Conservation (phyloP, 2,888 invertebrate genomes). For the Pseudoips prasinana region DNA sequence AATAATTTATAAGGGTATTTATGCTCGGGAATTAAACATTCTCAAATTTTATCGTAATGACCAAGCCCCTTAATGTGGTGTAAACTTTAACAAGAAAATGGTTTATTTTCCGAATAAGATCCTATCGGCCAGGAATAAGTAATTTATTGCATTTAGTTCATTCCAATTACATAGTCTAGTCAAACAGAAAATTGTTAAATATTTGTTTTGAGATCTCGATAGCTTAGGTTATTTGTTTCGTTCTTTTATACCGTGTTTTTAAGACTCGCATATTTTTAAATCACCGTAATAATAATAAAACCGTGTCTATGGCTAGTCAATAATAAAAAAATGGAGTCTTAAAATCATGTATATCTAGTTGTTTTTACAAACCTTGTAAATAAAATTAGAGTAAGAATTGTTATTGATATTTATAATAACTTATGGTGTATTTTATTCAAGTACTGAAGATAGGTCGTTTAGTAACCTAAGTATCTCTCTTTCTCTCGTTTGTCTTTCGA, state of each 20-base stretch:
- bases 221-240: constrained; percentile 28
- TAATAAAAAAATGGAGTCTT: constrained; percentile 16
- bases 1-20: no score
- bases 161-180: constrained; percentile 29
- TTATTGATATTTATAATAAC: constrained; percentile 46
- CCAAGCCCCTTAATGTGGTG: no score
- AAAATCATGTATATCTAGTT: constrained; percentile 36
- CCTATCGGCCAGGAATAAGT: constrained; percentile 20
- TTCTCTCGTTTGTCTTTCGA: constrained; percentile 56
- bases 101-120: constrained; percentile 14
- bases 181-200: constrained; percentile 27
- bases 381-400: constrained; percentile 54
- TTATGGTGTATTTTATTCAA: constrained; percentile 56
- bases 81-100: no score
- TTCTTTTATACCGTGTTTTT: constrained; percentile 23
- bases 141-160: constrained; percentile 30
- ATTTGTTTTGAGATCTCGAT: constrained; percentile 21
- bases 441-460: constrained; percentile 46
- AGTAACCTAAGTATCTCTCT: constrained; percentile 45
- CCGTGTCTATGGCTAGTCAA: no score
- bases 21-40: no score
- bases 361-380: constrained; percentile 48
- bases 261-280: constrained; percentile 20
- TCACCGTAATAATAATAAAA: neutral
- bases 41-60: no score